A percentile compares a stretch with the other conserved stretches of the same genome.
These are phyloP conservation scores for Bombylius major DNA, from an alignment of 2,888 invertebrate species.

Conservation along the genomic window DNA sequence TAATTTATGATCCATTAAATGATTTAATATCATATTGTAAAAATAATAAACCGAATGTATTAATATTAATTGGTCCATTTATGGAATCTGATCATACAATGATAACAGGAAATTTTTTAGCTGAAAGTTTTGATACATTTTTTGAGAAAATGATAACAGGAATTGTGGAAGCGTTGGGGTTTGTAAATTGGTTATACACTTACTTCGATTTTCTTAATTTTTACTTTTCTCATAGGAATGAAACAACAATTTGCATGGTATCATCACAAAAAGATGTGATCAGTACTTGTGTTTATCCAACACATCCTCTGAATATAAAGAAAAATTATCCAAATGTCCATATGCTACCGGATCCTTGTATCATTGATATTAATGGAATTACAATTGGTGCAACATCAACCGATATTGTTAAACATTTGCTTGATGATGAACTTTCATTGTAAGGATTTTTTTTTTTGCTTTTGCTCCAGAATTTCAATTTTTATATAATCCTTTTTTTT, in stretches of 20 bases:
- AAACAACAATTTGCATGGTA: conserved; percentile 59
- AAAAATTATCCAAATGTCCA: conserved; percentile 48
- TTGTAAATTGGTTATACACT: conserved; percentile 17
- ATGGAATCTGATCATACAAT: conserved; percentile 56
- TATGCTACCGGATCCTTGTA: conserved; percentile 69
- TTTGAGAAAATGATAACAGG: conserved; percentile 59
- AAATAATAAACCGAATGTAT: conserved; percentile 60
- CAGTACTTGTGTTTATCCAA: conserved; percentile 70
- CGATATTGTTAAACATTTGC: conserved; percentile 72
- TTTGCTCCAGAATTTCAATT: neutral
- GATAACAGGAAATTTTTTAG: conserved; percentile 46
- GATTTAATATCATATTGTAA: conserved; percentile 58
- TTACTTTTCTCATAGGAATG: conserved; percentile 38
- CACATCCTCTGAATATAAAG: conserved; percentile 54
- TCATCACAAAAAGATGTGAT: conserved; percentile 67
- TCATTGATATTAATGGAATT: conserved; percentile 63
- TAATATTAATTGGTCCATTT: conserved; percentile 77
- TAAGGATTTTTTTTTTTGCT: conserved; percentile 34
- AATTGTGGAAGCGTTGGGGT: conserved; percentile 52
- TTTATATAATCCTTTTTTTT: neutral
- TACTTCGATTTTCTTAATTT: conserved; percentile 6
- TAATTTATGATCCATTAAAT: conserved; percentile 67
- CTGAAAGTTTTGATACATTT: conserved; percentile 57
- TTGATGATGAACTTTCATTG: conserved; percentile 64
- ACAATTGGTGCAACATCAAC: conserved; percentile 67